Percentiles rank a stretch among this genome's conserved stretches.
Evolutionary conservation across 2,888 invertebrate genomes (phyloP).

Genomic region (Sepioteuthis lessoniana): DNA sequence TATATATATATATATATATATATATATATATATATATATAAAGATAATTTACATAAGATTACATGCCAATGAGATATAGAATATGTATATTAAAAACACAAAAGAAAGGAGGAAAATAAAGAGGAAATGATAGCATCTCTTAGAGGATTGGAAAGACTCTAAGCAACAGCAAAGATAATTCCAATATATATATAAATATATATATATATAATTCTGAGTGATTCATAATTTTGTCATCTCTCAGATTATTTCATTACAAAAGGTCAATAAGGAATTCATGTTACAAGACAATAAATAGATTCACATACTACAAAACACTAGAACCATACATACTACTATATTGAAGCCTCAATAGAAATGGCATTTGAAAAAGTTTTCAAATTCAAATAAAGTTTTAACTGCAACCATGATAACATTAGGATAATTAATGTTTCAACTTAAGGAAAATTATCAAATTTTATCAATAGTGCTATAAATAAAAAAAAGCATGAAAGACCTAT

Average conservation of each 20-base stretch:
- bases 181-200: background rate
- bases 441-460: slow-evolving; percentile 17
- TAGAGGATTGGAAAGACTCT: background rate
- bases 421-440: slow-evolving; percentile 23
- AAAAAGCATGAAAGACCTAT: slow-evolving; percentile 25
- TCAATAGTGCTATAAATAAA: background rate
- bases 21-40: background rate
- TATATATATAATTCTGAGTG: too few relatives aligned
- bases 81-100: slow-evolving; percentile 23
- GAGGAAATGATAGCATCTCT: background rate
- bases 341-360: slow-evolving; percentile 23
- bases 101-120: slow-evolving; percentile 21
- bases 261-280: background rate
- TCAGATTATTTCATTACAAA: background rate
- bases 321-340: slow-evolving; percentile 33
- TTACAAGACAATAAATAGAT: background rate
- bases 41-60: background rate
- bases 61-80: slow-evolving; percentile 25
- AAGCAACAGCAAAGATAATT: slow-evolving; percentile 33
- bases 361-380: background rate
- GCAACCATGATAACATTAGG: slow-evolving; percentile 33
- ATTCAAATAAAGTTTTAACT: background rate
- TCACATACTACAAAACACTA: slow-evolving; percentile 33
- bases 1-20: background rate
- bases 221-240: background rate